Evolutionary conservation across 1,140 invertebrate genomes (phyloP).

Genomic region (Eufriesea mexicana): DNA sequence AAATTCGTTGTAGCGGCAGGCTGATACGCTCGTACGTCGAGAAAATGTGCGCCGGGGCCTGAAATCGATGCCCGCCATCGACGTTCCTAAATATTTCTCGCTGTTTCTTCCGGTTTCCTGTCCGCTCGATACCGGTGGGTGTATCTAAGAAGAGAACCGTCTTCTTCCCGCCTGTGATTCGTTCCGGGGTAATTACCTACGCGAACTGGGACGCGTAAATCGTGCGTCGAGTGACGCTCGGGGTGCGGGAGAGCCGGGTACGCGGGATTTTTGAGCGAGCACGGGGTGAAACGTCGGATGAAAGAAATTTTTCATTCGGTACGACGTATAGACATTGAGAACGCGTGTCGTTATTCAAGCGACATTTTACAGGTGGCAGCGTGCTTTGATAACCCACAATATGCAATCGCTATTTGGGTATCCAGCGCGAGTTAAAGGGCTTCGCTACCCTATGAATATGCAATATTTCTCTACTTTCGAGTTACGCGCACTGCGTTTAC

Average conservation of each 20-base stretch:
- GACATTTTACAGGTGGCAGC: slow-evolving; percentile 52
- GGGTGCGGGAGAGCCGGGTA: not conserved
- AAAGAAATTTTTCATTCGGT: slow-evolving; percentile 12
- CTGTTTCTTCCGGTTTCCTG: not conserved
- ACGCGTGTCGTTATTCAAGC: slow-evolving; percentile 49
- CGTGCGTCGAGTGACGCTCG: not conserved
- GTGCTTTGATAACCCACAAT: slow-evolving; percentile 61
- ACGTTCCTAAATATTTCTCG: slow-evolving; percentile 44
- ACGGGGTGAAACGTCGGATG: not conserved
- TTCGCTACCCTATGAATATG: slow-evolving; percentile 63
- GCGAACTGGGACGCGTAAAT: not conserved
- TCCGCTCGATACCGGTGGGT: not conserved
- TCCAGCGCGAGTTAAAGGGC: slow-evolving; percentile 54
- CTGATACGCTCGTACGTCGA: slow-evolving; percentile 55
- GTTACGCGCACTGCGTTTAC: slow-evolving; percentile 54
- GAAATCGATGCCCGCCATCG: slow-evolving; percentile 60
- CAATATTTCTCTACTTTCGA: slow-evolving; percentile 63
- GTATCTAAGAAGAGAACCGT: not conserved
- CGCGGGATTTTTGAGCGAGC: not conserved
- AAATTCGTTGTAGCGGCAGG: slow-evolving; percentile 56
- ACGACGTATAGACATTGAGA: slow-evolving; percentile 1
- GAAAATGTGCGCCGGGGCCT: slow-evolving; percentile 49
- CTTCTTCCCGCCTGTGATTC: not conserved
- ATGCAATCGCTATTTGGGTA: slow-evolving; percentile 60
- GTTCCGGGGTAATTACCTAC: no score